These are phyloP conservation scores for Pontoporia blainvillei DNA, from an alignment of 2,113 vertebrate genomes.

Conservation along the genomic window DNA sequence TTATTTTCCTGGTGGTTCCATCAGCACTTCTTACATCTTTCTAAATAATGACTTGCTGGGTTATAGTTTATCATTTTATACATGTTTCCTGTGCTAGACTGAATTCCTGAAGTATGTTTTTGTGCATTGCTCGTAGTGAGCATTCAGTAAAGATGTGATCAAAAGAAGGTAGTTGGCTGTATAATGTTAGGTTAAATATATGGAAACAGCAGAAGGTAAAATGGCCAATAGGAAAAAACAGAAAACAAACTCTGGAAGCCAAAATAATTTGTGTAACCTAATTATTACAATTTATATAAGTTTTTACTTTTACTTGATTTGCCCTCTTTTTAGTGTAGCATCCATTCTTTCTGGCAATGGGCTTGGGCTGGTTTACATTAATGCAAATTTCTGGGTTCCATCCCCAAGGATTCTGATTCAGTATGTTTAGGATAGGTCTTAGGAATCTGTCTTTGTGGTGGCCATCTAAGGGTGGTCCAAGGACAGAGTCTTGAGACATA, in stretches of 20 bases:
- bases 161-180: not conserved
- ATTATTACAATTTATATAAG: not conserved
- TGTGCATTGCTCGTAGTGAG: not conserved
- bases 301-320: not conserved
- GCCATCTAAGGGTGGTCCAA: not conserved
- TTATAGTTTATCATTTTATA: not conserved
- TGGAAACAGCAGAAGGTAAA: not conserved
- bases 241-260: not conserved
- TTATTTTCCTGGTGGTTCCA: not conserved
- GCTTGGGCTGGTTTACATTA: not conserved
- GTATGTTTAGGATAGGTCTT: not conserved
- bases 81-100: not conserved
- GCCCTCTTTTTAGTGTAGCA: not conserved
- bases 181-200: not conserved
- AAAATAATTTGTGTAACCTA: not conserved
- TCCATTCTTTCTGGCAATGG: not conserved
- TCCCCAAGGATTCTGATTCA: not conserved
- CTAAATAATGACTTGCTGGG: not conserved
- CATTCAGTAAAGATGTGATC: not conserved
- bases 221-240: not conserved
- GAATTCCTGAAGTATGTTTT: not conserved
- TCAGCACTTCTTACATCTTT: not conserved
- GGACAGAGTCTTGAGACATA: not conserved
- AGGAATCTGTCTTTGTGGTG: not conserved
- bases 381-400: not conserved